Evolutionary conservation across 2,888 invertebrate species (phyloP).

Genomic region (Parascotia fuliginaria): DNA sequence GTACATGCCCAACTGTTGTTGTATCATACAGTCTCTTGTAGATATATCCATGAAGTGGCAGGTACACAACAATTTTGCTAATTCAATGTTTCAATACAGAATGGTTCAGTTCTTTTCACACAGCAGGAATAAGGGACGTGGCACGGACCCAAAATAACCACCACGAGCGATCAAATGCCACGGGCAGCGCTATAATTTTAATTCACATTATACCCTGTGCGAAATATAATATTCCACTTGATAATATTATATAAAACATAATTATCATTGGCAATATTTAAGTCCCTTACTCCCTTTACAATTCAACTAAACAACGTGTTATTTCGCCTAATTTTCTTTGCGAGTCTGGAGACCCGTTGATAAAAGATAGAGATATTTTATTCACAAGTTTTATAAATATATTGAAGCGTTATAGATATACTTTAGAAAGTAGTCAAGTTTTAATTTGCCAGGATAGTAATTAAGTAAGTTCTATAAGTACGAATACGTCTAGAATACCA

Average conservation of each 20-base stretch:
- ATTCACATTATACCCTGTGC: slow-evolving; percentile 84
- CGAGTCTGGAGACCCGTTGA: slow-evolving; percentile 50
- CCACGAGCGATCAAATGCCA: slow-evolving; percentile 49
- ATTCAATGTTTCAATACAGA: slow-evolving; percentile 71
- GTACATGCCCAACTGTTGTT: slow-evolving; percentile 11
- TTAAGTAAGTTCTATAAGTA: slow-evolving; percentile 79
- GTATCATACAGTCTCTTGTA: slow-evolving; percentile 7
- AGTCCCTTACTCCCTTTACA: slow-evolving; percentile 80
- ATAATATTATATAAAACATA: slow-evolving; percentile 74
- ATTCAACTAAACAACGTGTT: slow-evolving; percentile 70
- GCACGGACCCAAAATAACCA: slow-evolving; percentile 65
- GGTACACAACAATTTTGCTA: slow-evolving; percentile 68
- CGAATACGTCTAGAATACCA: slow-evolving; percentile 82
- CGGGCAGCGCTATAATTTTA: slow-evolving; percentile 62
- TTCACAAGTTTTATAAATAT: slow-evolving; percentile 58
- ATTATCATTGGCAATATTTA: slow-evolving; percentile 74
- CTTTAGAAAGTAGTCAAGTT: slow-evolving; percentile 63
- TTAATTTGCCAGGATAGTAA: slow-evolving; percentile 72
- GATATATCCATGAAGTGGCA: slow-evolving; percentile 73
- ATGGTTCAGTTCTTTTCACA: slow-evolving; percentile 79
- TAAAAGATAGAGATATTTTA: slow-evolving; percentile 55
- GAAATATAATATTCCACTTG: slow-evolving; percentile 73
- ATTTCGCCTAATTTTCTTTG: slow-evolving; percentile 63
- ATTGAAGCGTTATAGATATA: slow-evolving; percentile 66
- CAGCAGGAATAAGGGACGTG: slow-evolving; percentile 79